A percentile compares a stretch with the other conserved stretches of the same genome.
Evolutionary conservation across 2,797 vertebrate species (phyloP).

Genomic region (Dendrocincla fuliginosa): DNA sequence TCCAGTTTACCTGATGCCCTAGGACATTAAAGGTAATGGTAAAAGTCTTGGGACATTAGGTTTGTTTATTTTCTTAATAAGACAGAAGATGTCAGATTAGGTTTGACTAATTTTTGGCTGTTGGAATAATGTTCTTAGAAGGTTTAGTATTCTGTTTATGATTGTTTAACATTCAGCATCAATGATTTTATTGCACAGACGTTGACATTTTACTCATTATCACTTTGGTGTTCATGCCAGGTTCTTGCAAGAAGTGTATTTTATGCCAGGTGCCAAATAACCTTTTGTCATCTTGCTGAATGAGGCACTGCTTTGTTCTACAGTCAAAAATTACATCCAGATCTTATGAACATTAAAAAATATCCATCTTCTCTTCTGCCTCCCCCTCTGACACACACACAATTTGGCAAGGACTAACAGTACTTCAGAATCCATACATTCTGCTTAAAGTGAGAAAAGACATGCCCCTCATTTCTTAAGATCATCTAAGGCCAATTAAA

Average conservation of each 20-base stretch:
- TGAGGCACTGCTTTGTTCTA: slow-evolving; percentile 73
- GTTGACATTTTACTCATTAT: slow-evolving; percentile 76
- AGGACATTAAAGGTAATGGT: not conserved
- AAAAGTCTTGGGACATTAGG: not conserved
- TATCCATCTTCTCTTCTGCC: slow-evolving; percentile 11
- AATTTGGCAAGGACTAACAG: slow-evolving; percentile 17
- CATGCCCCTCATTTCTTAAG: not conserved
- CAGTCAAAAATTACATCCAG: slow-evolving; percentile 70
- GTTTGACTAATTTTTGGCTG: slow-evolving; percentile 11
- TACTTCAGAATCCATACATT: slow-evolving; percentile 28
- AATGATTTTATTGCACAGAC: slow-evolving; percentile 74
- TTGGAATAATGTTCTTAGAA: slow-evolving; percentile 59
- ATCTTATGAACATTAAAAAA: slow-evolving; percentile 35
- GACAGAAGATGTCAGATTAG: not conserved
- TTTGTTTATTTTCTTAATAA: slow-evolving; percentile 40
- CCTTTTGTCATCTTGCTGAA: slow-evolving; percentile 75
- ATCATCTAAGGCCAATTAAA: slow-evolving; percentile 14
- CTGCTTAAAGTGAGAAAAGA: slow-evolving; percentile 11
- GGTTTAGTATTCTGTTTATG: slow-evolving; percentile 68
- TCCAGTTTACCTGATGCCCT: slow-evolving; percentile 47
- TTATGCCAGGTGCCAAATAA: slow-evolving; percentile 76
- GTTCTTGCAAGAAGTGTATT: slow-evolving; percentile 68
- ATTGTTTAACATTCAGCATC: slow-evolving; percentile 76
- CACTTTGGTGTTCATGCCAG: slow-evolving; percentile 63
- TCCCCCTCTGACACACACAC: slow-evolving; percentile 5